Conservation (phyloP, 1,140 invertebrate genomes). For the Steinernema khuongi region DNA sequence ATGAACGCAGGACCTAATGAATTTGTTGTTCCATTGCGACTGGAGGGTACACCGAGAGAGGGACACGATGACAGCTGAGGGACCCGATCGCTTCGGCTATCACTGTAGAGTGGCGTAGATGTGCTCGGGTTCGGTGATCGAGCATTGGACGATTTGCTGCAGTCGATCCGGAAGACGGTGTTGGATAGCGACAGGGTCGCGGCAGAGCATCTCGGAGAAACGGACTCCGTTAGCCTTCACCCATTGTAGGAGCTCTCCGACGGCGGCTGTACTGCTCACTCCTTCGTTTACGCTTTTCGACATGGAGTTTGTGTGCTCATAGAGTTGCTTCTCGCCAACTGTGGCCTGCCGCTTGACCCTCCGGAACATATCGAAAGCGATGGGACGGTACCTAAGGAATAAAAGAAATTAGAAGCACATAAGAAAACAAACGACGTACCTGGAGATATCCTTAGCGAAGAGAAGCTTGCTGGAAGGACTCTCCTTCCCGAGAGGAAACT, state of each 20-base stretch:
- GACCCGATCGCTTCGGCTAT: slow-evolving; percentile 15
- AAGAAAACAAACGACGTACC: background rate
- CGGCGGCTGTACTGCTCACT: slow-evolving; percentile 36
- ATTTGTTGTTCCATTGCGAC: background rate
- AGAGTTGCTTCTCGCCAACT: slow-evolving; percentile 42
- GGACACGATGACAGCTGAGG: background rate
- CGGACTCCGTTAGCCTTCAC: slow-evolving; percentile 48
- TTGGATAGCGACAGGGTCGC: slow-evolving; percentile 36
- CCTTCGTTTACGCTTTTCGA: slow-evolving; percentile 31
- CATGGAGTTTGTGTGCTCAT: slow-evolving; percentile 40
- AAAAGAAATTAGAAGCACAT: slow-evolving; percentile 2
- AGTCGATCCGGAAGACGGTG: slow-evolving; percentile 45
- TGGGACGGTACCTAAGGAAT: background rate
- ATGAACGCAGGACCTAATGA: background rate
- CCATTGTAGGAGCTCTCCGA: slow-evolving; percentile 51
- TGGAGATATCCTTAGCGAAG: slow-evolving; percentile 80
- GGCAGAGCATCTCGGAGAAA: slow-evolving; percentile 39
- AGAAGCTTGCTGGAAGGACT: slow-evolving; percentile 88
- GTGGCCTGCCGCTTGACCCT: slow-evolving; percentile 33
- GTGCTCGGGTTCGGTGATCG: slow-evolving; percentile 39
- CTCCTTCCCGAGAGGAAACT: slow-evolving; percentile 67
- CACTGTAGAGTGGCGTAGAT: slow-evolving; percentile 48
- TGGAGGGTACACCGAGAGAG: background rate
- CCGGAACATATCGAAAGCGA: slow-evolving; percentile 30
- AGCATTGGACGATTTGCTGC: slow-evolving; percentile 36